Conservation (phyloP, 92 coral and sea anemone genomes). For the Metridium senile region DNA sequence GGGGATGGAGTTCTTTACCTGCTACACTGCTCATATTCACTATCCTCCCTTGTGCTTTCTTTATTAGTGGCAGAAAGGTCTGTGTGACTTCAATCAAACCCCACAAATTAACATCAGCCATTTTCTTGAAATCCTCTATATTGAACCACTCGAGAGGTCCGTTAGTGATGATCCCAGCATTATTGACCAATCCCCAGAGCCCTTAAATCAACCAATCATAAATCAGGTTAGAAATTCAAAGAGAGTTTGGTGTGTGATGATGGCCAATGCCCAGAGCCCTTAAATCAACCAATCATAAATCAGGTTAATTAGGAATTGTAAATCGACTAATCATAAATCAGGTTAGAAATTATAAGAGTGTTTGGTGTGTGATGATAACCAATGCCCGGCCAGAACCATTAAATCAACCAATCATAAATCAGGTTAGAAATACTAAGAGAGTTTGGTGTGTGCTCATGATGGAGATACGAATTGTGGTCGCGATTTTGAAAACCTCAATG, state of each 20-base stretch:
- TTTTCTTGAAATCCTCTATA: slow-evolving; percentile 35
- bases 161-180: slow-evolving; percentile 39
- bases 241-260: slow-evolving; percentile 32
- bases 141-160: slow-evolving; percentile 62
- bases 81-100: slow-evolving; percentile 55
- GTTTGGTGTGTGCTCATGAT: slow-evolving; percentile 29
- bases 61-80: slow-evolving; percentile 49
- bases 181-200: slow-evolving; percentile 53
- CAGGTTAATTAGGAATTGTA: too few species aligned
- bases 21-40: slow-evolving; percentile 40
- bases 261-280: slow-evolving; percentile 50
- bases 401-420: neutral
- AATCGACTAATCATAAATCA: neutral
- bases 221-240: neutral
- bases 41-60: slow-evolving; percentile 38
- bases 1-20: slow-evolving; percentile 19
- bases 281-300: neutral
- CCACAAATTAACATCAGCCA: slow-evolving; percentile 53
- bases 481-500: too few species aligned
- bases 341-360: neutral
- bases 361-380: neutral
- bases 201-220: slow-evolving; percentile 9
- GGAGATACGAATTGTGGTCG: too few species aligned
- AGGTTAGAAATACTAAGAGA: neutral
- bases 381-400: slow-evolving; percentile 39